Base-by-base conservation (phyloP, 2,888 invertebrate species). In the Noctua pronuba region DNA sequence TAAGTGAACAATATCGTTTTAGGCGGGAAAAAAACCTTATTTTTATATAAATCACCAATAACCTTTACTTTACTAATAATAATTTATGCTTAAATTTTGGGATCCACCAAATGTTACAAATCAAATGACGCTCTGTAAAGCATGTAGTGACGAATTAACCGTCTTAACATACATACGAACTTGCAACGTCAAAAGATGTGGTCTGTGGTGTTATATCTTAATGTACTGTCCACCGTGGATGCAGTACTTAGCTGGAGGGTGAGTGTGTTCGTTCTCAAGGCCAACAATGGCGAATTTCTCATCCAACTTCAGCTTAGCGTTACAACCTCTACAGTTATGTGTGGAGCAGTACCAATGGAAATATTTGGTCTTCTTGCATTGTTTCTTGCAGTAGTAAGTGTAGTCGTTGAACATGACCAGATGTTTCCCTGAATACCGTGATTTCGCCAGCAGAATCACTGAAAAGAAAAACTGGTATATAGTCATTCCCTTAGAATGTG, bases 301-400 rank as follows among this genome's bases (percentile, higher is more conserved):
- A 66, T 95, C 90, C 60, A 95, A 71, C 58, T 92, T 93, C 31
- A 95, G 88, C 68, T 93, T 94, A 0, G 95, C 95, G 52, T 94
- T 94, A 79, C 96, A 96, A 0, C 95, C 95, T 58, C 93, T 92
- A 82, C 93, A 94, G 88, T 95, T 95, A 82, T 96, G 95, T 0
- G 95, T 95, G 2, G 96, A 96, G 75, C 96, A 96, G 80, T 95
- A 94, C 96, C 96, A 96, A 75, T 93, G 92, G 77, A 93, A 94
- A 75, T 91, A 88, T 62, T 93, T 93, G 0, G 92, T 94, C 82
- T 90, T 94, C 89, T 94, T 94, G 88, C 92, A 94, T 82, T 93
- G 92, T 76, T 92, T 94, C 90, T 95, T 95, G 89, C 94, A 94
- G 88, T 95, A 95, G 85, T 95, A 95, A 0, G 95, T 95, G 85